Conservation (phyloP, 1,140 invertebrate species). For the Sitophilus oryzae region DNA sequence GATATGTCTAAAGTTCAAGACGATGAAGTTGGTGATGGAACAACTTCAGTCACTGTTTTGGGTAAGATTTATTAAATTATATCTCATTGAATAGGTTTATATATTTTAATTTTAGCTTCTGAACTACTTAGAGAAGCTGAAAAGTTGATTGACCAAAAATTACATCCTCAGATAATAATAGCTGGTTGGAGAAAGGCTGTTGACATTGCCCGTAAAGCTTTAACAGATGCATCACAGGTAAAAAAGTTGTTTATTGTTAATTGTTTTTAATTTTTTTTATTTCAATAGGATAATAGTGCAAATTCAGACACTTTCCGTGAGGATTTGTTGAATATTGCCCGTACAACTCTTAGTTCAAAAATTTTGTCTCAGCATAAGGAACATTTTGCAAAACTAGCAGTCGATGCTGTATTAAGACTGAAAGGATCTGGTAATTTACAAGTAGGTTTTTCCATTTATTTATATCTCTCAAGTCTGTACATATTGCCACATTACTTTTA, state of each 20-base stretch:
- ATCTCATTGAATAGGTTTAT: slow-evolving; percentile 31
- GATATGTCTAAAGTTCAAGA: slow-evolving; percentile 99
- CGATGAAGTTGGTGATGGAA: slow-evolving; percentile 99
- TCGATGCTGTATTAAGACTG: slow-evolving; percentile 89
- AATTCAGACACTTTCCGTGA: slow-evolving; percentile 74
- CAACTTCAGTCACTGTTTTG: slow-evolving; percentile 96
- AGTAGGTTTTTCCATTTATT: neutral
- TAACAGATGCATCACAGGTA: slow-evolving; percentile 60
- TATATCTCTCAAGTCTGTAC: neutral
- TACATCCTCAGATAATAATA: slow-evolving; percentile 98
- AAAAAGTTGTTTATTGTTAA: neutral
- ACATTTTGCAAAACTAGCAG: slow-evolving; percentile 90
- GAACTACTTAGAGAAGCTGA: slow-evolving; percentile 95
- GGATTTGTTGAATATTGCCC: slow-evolving; percentile 94
- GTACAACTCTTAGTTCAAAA: slow-evolving; percentile 97
- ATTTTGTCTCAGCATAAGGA: slow-evolving; percentile 98
- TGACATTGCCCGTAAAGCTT: slow-evolving; percentile 73
- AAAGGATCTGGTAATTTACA: slow-evolving; percentile 89
- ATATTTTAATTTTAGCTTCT: slow-evolving; percentile 56
- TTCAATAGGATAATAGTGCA: slow-evolving; percentile 66
- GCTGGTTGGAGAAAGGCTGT: slow-evolving; percentile 88
- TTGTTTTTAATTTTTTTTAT: neutral
- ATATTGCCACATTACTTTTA: slow-evolving; percentile 1
- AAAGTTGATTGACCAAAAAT: slow-evolving; percentile 85
- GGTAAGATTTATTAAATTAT: slow-evolving; percentile 45